Evolutionary conservation across 2,888 invertebrate genomes (phyloP).

Genomic region (Morinoia aosen): DNA sequence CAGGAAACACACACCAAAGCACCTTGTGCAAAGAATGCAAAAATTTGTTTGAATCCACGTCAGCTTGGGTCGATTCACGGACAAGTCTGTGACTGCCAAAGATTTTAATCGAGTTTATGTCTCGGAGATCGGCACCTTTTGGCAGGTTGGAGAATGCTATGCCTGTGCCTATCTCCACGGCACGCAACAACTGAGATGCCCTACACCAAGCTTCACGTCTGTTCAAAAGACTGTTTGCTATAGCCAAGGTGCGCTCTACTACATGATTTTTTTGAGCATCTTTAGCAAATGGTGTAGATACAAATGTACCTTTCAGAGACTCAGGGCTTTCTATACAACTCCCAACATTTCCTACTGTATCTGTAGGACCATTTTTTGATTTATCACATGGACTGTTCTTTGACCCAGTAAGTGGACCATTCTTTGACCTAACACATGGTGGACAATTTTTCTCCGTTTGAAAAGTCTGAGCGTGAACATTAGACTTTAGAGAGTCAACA

Average conservation of each 20-base stretch:
- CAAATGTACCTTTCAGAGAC: too few relatives aligned
- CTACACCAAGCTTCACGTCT: background rate
- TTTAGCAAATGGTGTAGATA: too few relatives aligned
- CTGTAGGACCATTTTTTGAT: background rate
- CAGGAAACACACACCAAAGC: background rate
- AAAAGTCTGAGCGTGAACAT: too few relatives aligned
- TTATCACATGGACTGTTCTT: background rate
- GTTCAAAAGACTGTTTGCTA: background rate
- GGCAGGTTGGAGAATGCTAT: background rate
- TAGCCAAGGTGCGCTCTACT: background rate
- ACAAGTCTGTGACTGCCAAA: background rate
- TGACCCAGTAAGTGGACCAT: too few relatives aligned
- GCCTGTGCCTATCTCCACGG: background rate
- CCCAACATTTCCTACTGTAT: too few relatives aligned
- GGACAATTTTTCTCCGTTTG: too few relatives aligned
- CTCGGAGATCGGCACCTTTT: background rate
- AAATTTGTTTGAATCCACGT: background rate
- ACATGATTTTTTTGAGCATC: background rate
- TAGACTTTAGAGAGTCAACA: too few relatives aligned
- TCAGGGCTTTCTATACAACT: too few relatives aligned
- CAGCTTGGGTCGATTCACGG: background rate
- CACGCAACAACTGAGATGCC: background rate
- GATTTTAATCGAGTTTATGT: background rate
- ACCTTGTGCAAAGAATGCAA: background rate
- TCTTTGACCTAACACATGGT: too few relatives aligned